These are phyloP conservation scores for Dromas ardeola DNA, from an alignment of 2,113 vertebrate genomes.

Conservation along the genomic window DNA sequence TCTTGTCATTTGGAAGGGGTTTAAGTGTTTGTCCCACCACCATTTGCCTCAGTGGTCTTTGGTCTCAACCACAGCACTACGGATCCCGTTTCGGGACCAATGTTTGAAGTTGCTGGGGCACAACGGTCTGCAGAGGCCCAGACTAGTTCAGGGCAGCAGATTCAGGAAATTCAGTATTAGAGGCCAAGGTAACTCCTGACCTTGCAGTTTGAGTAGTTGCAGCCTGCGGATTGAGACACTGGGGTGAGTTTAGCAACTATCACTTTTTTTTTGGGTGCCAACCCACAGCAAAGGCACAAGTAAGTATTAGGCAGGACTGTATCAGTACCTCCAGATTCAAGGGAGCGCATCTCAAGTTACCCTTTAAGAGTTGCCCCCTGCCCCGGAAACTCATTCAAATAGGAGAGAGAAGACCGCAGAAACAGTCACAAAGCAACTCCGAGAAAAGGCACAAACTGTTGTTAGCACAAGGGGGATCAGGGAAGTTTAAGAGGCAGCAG, in stretches of 20 bases:
- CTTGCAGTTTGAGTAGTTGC: too few species aligned
- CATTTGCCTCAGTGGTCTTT: accelerated
- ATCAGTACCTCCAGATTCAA: background rate
- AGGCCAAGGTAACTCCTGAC: background rate
- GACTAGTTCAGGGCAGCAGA: background rate
- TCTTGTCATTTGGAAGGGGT: accelerated
- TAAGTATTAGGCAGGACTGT: too few species aligned
- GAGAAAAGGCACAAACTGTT: background rate
- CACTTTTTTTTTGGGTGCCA: background rate
- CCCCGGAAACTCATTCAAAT: background rate
- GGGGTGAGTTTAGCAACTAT: background rate
- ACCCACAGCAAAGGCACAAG: background rate
- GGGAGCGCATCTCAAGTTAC: background rate
- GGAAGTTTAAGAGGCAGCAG: background rate
- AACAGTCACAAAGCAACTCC: background rate
- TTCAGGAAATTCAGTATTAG: background rate
- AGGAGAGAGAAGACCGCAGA: accelerated
- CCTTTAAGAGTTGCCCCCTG: background rate
- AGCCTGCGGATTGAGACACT: background rate
- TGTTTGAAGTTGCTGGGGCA: background rate
- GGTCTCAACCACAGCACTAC: background rate
- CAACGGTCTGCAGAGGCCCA: background rate
- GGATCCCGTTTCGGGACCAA: accelerated
- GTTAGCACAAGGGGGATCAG: background rate
- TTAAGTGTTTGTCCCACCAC: background rate